Percentiles rank a stretch among this genome's conserved stretches.
Evolutionary conservation across 1,140 invertebrate genomes (phyloP).

Genomic region (Musca domestica): DNA sequence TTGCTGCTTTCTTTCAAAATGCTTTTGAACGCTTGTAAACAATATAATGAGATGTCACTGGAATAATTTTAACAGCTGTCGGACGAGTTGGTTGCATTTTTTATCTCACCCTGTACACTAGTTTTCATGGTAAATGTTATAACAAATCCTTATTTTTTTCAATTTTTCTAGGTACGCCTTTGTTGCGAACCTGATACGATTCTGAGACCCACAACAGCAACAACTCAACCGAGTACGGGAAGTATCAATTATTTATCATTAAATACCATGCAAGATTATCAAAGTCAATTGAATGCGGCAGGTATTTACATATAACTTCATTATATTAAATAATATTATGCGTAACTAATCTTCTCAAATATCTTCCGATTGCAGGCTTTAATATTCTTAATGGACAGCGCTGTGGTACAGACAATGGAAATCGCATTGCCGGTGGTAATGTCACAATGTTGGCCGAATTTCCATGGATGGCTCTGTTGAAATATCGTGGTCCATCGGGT

Average conservation of each 20-base stretch:
- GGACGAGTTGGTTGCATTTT: too few relatives aligned
- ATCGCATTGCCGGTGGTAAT: constrained; percentile 51
- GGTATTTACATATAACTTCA: too few relatives aligned
- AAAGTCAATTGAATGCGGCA: too few relatives aligned
- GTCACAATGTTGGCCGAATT: constrained; percentile 53
- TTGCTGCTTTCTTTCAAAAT: too few relatives aligned
- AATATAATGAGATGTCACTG: too few relatives aligned
- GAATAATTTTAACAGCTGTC: too few relatives aligned
- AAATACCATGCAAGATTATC: too few relatives aligned
- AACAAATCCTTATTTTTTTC: not conserved
- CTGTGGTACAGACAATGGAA: constrained; percentile 33
- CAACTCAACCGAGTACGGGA: not conserved
- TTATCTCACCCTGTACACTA: too few relatives aligned
- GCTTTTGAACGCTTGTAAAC: too few relatives aligned
- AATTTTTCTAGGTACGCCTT: not conserved
- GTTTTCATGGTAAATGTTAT: too few relatives aligned
- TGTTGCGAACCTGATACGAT: not conserved
- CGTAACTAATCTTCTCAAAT: too few relatives aligned
- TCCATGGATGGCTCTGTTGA: constrained; percentile 58
- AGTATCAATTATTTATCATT: too few relatives aligned
- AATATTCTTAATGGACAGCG: constrained; percentile 26
- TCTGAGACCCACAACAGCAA: not conserved
- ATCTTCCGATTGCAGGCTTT: constrained; percentile 15
- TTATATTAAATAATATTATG: not conserved
- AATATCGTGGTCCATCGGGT: constrained; percentile 40